Percentiles rank a stretch among this genome's conserved stretches.
Conservation (phyloP, 2,113 vertebrate species). For the Pachycephala philippinensis region DNA sequence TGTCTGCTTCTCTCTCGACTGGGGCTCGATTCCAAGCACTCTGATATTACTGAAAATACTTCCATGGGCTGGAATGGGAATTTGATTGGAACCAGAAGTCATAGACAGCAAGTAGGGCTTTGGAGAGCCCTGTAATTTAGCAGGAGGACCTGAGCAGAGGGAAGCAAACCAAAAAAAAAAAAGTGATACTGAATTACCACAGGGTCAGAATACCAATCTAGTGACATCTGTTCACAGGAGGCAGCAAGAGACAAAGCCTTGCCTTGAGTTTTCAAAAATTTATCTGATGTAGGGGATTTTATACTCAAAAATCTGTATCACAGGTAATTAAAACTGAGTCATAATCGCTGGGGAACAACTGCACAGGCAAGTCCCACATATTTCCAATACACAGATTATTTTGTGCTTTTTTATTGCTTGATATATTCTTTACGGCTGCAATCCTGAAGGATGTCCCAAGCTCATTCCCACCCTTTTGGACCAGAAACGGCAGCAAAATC, state of each 20-base stretch:
- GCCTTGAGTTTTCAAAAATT: neutral
- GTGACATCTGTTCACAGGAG: neutral
- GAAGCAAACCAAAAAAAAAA: neutral
- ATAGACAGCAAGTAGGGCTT: neutral
- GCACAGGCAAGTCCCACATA: neutral
- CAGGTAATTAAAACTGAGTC: neutral
- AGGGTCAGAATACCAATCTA: neutral
- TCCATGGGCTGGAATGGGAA: neutral
- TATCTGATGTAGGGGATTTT: neutral
- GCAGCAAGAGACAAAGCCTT: neutral
- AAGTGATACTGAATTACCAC: neutral
- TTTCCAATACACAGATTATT: neutral
- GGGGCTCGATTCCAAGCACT: neutral
- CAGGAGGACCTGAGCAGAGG: neutral
- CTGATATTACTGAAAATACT: neutral
- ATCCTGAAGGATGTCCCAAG: neutral
- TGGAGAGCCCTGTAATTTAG: neutral
- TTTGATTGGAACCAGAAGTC: constrained; percentile 16
- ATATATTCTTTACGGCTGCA: neutral
- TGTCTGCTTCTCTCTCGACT: neutral
- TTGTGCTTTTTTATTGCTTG: neutral
- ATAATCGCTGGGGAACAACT: accelerated
- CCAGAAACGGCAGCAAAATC: neutral
- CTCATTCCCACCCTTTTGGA: neutral
- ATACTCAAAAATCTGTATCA: neutral